A percentile compares a stretch with the other conserved stretches of the same genome.
Evolutionary conservation across 2,888 invertebrate species (phyloP).

Genomic region (Rhodophaea formosa): DNA sequence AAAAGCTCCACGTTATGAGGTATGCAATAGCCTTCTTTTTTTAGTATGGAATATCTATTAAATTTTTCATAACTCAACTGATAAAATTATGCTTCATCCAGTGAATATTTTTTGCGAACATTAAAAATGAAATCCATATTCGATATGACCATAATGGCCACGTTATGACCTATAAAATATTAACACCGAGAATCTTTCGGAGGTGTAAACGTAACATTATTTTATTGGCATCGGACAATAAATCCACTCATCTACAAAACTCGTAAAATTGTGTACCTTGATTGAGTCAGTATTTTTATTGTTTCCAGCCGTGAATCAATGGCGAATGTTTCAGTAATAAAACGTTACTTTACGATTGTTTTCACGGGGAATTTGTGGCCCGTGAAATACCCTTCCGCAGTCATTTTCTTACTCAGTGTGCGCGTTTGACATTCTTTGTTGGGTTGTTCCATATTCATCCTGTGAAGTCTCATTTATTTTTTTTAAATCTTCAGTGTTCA

Average conservation of each 20-base stretch:
- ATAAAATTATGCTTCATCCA: background rate
- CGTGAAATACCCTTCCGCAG: slow-evolving; percentile 70
- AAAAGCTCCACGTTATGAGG: too few relatives aligned
- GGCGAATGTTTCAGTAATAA: slow-evolving; percentile 79
- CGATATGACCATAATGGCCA: slow-evolving; percentile 18
- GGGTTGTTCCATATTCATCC: too few relatives aligned
- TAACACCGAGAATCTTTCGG: slow-evolving; percentile 40
- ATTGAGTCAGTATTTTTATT: slow-evolving; percentile 81
- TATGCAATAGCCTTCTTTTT: too few relatives aligned
- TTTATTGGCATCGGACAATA: slow-evolving; percentile 66
- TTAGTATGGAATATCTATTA: too few relatives aligned
- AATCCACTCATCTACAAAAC: slow-evolving; percentile 71
- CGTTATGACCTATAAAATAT: slow-evolving; percentile 37
- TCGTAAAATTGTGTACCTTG: slow-evolving; percentile 75
- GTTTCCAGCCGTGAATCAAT: slow-evolving; percentile 77
- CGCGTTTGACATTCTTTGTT: slow-evolving; percentile 17
- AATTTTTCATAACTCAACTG: background rate
- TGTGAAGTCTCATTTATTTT: too few relatives aligned
- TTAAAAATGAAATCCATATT: slow-evolving; percentile 14
- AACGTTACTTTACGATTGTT: slow-evolving; percentile 76
- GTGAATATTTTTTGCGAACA: slow-evolving; percentile 1
- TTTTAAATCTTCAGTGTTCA: too few relatives aligned
- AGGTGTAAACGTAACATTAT: slow-evolving; percentile 73
- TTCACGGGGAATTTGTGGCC: slow-evolving; percentile 78
- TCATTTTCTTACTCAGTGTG: slow-evolving; percentile 52